These are phyloP conservation scores for Garra rufa DNA, from an alignment of 2,113 vertebrate genomes.

Conservation along the genomic window DNA sequence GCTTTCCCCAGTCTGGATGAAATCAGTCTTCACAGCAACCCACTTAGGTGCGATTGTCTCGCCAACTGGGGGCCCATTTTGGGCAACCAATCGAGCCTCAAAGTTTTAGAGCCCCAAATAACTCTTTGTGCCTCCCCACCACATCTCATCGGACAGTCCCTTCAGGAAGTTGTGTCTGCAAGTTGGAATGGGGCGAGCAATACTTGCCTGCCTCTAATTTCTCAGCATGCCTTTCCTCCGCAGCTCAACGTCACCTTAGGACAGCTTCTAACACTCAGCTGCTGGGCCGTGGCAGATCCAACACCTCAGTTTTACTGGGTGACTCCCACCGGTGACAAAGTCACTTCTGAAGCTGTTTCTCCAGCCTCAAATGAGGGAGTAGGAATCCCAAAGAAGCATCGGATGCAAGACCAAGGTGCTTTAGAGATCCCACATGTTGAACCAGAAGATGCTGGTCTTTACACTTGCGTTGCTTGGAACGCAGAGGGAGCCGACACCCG, in stretches of 20 bases:
- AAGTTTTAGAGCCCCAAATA: slow-evolving; percentile 74
- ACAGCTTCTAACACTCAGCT: slow-evolving; percentile 74
- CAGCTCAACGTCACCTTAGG: slow-evolving; percentile 72
- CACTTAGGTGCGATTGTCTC: slow-evolving; percentile 81
- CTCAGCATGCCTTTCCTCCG: slow-evolving; percentile 68
- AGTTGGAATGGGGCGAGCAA: slow-evolving; percentile 65
- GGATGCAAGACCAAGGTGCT: slow-evolving; percentile 72
- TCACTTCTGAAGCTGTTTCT: slow-evolving; percentile 71
- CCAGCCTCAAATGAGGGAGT: slow-evolving; percentile 61
- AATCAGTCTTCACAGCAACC: slow-evolving; percentile 78
- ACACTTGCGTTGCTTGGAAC: slow-evolving; percentile 84
- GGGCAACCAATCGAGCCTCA: slow-evolving; percentile 73
- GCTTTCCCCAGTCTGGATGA: slow-evolving; percentile 69
- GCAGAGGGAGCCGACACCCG: slow-evolving; percentile 77
- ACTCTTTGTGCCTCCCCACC: slow-evolving; percentile 77
- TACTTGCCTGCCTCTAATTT: slow-evolving; percentile 78
- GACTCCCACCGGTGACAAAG: slow-evolving; percentile 80
- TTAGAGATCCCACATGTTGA: slow-evolving; percentile 76
- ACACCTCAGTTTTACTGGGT: slow-evolving; percentile 83
- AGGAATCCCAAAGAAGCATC: slow-evolving; percentile 68
- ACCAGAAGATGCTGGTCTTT: slow-evolving; percentile 76
- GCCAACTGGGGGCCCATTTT: slow-evolving; percentile 76
- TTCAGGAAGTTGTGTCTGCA: slow-evolving; percentile 73
- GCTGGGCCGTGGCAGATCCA: slow-evolving; percentile 79
- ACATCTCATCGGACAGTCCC: slow-evolving; percentile 70